phyloP scores from a whole-genome alignment of 2,113 vertebrate species.

The Thymallus thymallus region DNA sequence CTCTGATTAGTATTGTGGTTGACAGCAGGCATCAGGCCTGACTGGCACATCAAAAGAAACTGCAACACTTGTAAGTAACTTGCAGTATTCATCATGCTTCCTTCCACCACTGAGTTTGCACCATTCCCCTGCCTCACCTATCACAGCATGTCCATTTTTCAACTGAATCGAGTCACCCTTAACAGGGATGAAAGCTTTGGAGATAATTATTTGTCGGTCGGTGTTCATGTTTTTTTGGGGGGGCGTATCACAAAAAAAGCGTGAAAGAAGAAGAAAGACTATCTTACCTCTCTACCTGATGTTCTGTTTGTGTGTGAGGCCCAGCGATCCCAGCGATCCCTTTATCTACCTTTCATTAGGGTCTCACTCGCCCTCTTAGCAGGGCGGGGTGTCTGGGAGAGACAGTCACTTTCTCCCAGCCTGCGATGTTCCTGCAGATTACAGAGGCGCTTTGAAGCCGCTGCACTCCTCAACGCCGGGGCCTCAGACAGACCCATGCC shows the following conservation, averaged over 20 bases:
- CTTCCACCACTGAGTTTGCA: constrained; percentile 48
- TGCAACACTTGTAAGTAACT: constrained; percentile 27
- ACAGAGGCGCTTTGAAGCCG: constrained; percentile 97
- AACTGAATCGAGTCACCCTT: constrained; percentile 54
- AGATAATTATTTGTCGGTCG: constrained; percentile 56
- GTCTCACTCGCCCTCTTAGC: constrained; percentile 89
- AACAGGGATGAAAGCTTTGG: constrained; percentile 49
- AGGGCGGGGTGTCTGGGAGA: constrained; percentile 89
- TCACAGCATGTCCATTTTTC: constrained; percentile 46
- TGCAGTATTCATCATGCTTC: constrained; percentile 22
- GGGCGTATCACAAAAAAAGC: constrained; percentile 47
- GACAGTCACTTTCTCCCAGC: constrained; percentile 93
- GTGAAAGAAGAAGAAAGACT: constrained; percentile 40
- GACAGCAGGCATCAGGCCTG: constrained; percentile 18
- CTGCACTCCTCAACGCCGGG: constrained; percentile 85
- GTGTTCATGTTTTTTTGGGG: constrained; percentile 57
- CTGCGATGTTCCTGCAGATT: constrained; percentile 99
- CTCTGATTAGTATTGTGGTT: constrained; percentile 41
- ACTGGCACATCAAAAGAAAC: constrained; percentile 28
- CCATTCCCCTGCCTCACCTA: constrained; percentile 44
- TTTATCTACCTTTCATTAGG: constrained; percentile 99
- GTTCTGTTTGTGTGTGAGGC: constrained; percentile 57
- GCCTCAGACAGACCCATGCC: constrained; percentile 91
- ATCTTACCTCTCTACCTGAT: constrained; percentile 53
- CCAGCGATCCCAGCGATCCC: constrained; percentile 69